A percentile compares a stretch with the other conserved stretches of the same genome.
Conservation (phyloP, 2,888 invertebrate genomes). For the Trichopoda pennipes region DNA sequence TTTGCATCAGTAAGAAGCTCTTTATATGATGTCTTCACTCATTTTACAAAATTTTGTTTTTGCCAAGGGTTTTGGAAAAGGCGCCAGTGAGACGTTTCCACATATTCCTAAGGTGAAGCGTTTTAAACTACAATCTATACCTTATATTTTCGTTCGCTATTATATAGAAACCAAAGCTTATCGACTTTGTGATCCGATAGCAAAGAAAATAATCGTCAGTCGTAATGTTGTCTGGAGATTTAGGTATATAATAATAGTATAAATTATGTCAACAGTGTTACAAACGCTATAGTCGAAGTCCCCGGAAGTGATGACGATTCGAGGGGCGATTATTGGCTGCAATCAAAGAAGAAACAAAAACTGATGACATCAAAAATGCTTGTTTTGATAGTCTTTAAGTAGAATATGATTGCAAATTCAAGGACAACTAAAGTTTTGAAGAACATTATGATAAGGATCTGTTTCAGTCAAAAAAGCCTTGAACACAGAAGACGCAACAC, state of each 20-base stretch:
- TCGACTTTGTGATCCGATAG: slow-evolving; percentile 49
- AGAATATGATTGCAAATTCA: slow-evolving; percentile 4
- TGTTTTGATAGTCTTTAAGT: no score
- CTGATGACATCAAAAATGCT: no score
- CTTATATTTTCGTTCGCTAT: slow-evolving; percentile 68
- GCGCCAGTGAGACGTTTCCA: no score
- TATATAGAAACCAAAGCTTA: slow-evolving; percentile 55
- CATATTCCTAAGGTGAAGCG: no score
- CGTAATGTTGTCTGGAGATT: slow-evolving; percentile 61
- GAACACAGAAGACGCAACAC: not conserved
- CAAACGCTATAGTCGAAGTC: slow-evolving; percentile 10
- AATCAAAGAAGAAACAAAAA: no score
- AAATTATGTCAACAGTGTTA: slow-evolving; percentile 18
- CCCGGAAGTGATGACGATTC: slow-evolving; percentile 46
- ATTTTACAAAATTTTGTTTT: no score
- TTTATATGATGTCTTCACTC: no score
- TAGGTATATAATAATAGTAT: slow-evolving; percentile 23
- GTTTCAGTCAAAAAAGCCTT: slow-evolving; percentile 36
- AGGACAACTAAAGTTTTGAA: slow-evolving; percentile 9
- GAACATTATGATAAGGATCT: not conserved
- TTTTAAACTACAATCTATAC: slow-evolving; percentile 66
- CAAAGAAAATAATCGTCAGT: slow-evolving; percentile 59
- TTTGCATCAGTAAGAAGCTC: no score
- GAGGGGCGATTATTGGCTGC: no score
- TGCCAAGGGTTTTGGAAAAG: no score